Evolutionary conservation across 2,888 invertebrate genomes (phyloP).

Genomic region (Caenorhabditis drosophilae): DNA sequence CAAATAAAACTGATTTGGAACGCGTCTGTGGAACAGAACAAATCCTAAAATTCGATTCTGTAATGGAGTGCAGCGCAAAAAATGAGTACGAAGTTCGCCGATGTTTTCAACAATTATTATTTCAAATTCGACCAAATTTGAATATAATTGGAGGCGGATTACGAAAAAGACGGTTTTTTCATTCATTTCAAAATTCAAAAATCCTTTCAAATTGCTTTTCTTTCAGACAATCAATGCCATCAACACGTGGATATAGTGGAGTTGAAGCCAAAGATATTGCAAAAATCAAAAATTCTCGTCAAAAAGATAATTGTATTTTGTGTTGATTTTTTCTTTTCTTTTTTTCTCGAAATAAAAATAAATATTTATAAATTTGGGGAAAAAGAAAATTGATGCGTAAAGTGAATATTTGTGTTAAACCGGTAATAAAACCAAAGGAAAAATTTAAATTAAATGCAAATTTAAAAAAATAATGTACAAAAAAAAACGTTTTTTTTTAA

Average conservation of each 20-base stretch:
- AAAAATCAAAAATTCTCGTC: constrained; percentile 22
- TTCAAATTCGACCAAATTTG: constrained; percentile 23
- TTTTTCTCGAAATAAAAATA: no score
- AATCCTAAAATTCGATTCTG: constrained; percentile 11
- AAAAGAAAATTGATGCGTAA: no score
- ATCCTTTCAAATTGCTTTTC: no score
- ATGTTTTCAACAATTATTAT: constrained; percentile 27
- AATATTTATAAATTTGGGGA: constrained; percentile 1
- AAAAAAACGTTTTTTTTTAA: no score
- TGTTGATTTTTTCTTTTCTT: no score
- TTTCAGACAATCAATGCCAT: constrained; percentile 50
- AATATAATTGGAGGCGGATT: constrained; percentile 23
- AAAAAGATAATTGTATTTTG: constrained; percentile 32
- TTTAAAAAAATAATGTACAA: neutral
- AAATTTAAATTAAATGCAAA: neutral
- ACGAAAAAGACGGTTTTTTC: constrained; percentile 25
- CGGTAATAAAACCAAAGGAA: neutral
- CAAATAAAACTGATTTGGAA: constrained; percentile 49
- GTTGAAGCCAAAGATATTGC: constrained; percentile 37
- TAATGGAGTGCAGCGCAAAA: constrained; percentile 42
- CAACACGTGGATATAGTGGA: constrained; percentile 36
- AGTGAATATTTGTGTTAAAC: neutral
- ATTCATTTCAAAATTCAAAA: neutral
- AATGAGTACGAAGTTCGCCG: constrained; percentile 42
- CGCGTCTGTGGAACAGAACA: constrained; percentile 8